Percentiles rank a stretch among this genome's conserved stretches.
Conservation (phyloP, 35 echinoderm and acorn worm genomes). For the Ptychodera flava region DNA sequence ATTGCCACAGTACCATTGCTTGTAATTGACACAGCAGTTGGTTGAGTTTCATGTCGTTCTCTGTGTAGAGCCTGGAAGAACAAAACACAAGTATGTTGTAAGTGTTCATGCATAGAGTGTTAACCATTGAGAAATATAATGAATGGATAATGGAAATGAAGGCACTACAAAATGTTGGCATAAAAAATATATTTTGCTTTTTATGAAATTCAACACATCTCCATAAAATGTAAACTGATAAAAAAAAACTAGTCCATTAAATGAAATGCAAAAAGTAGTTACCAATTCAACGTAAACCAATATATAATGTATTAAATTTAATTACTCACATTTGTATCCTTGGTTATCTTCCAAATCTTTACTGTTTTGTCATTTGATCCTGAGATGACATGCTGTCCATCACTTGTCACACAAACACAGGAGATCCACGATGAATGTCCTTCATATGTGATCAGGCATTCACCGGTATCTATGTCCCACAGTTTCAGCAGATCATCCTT, state of each 20-base stretch:
- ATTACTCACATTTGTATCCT: background rate
- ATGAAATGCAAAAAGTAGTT: no score
- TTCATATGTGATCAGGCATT: slow-evolving; percentile 35
- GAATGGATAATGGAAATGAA: no score
- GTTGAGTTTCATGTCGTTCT: slow-evolving; percentile 4
- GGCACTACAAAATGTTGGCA: no score
- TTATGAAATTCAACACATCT: no score
- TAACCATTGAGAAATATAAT: no score
- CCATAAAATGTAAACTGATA: no score
- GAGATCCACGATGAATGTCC: slow-evolving; percentile 89
- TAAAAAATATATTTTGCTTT: no score
- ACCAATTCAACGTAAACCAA: no score
- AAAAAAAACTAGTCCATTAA: no score
- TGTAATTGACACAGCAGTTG: slow-evolving; percentile 5
- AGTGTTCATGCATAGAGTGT: no score
- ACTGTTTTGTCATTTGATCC: slow-evolving; percentile 81
- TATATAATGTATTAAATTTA: no score
- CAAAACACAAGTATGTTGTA: no score
- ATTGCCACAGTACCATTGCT: background rate
- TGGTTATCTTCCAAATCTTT: slow-evolving; percentile 42
- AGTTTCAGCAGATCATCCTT: slow-evolving; percentile 26
- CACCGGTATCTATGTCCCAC: background rate
- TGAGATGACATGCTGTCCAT: slow-evolving; percentile 26
- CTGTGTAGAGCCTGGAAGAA: background rate
- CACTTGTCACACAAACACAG: slow-evolving; percentile 50